Base-by-base conservation (phyloP, 2,113 vertebrate genomes). In the Sarotherodon lohbergeri region DNA sequence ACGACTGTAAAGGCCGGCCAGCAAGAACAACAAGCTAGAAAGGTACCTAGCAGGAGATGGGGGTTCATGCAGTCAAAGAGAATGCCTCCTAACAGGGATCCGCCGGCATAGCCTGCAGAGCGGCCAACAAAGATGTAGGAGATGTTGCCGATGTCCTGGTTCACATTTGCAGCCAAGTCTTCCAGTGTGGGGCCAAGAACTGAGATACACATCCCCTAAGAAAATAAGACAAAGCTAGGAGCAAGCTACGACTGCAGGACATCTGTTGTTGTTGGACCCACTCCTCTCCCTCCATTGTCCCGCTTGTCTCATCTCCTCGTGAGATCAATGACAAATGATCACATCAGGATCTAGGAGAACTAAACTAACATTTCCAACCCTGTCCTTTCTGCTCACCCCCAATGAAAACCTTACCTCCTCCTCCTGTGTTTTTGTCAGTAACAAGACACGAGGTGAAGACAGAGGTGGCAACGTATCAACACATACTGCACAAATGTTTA, bases 61-160 rank as follows among this genome's bases (percentile, higher is more conserved):
- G 97, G 96, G 94, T 98, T 97, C 95, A 97, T 92, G 84, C 59
- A 94, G 89, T 99, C 98, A 55, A 99, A 96, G 55, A 99, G 97
- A 50, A 97, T 9, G 24, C 98, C 98, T 5, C 97, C 98, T 7
- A 98, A 1, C 56, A 98, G 93, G 14, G 98, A 99, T 4, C 98
- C 98, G 1, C 95, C 94, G 29, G 99, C 97, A 93, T 97, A 99
- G 8, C 98, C 98, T 1, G 93, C 79, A 0, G 98, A 97, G 1
- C 98, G 97, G 2, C 98, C 98, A 11, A 98, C 96, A 27, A 99
- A 98, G 93, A 99, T 96, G 88, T 97, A 97, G 76, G 97, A 98
- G 86, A 99, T 97, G 76, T 97, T 97, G 94, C 97, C 97, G 93
- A 99, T 96, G 90, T 97, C 96, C 88, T 92, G 96, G 22, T 96